Percentiles rank a stretch among this genome's conserved stretches.
Evolutionary conservation across 1,140 invertebrate genomes (phyloP).

Genomic region (Coelopa frigida): DNA sequence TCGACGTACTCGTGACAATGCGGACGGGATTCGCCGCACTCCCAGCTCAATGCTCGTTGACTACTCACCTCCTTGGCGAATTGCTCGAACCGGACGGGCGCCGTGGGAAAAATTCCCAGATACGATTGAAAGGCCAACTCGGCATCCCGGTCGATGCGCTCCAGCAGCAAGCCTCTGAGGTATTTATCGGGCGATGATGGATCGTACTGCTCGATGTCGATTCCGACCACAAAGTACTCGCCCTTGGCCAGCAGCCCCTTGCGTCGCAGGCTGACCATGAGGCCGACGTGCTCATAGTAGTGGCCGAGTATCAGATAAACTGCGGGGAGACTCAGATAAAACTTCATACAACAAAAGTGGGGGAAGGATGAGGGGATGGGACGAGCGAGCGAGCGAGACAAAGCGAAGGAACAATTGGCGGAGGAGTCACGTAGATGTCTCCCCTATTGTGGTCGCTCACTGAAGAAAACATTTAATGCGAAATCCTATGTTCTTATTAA

Average conservation of each 20-base stretch:
- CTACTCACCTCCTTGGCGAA: slow-evolving; percentile 55
- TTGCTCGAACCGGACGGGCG: slow-evolving; percentile 61
- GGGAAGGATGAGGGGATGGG: too few relatives aligned
- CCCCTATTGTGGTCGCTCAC: too few relatives aligned
- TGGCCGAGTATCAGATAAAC: slow-evolving; percentile 89
- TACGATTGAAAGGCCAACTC: slow-evolving; percentile 60
- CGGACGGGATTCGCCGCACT: too few relatives aligned
- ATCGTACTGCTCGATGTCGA: slow-evolving; percentile 84
- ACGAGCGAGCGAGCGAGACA: background rate
- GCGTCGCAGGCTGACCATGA: slow-evolving; percentile 74
- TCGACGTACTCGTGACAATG: too few relatives aligned
- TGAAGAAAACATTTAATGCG: too few relatives aligned
- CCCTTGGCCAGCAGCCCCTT: slow-evolving; percentile 75
- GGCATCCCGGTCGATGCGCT: slow-evolving; percentile 46
- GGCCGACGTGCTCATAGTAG: slow-evolving; percentile 77
- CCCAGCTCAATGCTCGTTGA: slow-evolving; percentile 11
- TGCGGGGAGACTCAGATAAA: too few relatives aligned
- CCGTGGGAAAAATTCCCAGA: slow-evolving; percentile 64
- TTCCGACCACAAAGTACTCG: slow-evolving; percentile 49
- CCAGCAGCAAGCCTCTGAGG: slow-evolving; percentile 62
- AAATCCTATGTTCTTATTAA: too few relatives aligned
- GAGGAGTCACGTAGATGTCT: too few relatives aligned
- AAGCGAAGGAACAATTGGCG: background rate
- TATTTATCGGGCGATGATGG: slow-evolving; percentile 64
- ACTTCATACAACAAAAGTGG: too few relatives aligned